Evolutionary conservation across 2,797 vertebrate species (phyloP).

Genomic region (Chromis chromis): DNA sequence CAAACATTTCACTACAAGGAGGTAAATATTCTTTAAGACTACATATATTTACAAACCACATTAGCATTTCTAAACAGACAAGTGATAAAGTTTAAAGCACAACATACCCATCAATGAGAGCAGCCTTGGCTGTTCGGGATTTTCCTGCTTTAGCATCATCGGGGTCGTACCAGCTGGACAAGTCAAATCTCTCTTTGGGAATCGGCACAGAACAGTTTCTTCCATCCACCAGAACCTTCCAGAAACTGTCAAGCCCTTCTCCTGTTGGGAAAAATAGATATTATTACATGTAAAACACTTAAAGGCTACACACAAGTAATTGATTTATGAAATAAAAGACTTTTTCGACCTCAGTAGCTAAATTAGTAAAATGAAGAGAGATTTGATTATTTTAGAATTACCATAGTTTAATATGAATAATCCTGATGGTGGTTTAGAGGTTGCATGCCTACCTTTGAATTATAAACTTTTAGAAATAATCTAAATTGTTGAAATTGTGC

Average conservation of each 20-base stretch:
- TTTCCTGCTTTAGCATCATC: constrained; percentile 86
- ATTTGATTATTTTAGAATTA: background rate
- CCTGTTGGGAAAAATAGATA: constrained; percentile 55
- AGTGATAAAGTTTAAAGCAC: background rate
- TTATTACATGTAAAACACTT: background rate
- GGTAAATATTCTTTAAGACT: too few relatives aligned
- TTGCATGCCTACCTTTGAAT: background rate
- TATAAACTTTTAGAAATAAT: background rate
- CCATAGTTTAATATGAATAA: background rate
- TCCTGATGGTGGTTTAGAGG: background rate
- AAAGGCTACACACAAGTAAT: background rate
- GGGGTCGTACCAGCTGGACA: constrained; percentile 83
- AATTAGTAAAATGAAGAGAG: background rate
- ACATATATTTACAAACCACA: too few relatives aligned
- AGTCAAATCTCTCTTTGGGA: constrained; percentile 85
- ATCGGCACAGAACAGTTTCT: constrained; percentile 86
- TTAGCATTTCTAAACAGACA: background rate
- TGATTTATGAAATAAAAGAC: background rate
- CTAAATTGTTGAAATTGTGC: background rate
- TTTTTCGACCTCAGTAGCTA: background rate
- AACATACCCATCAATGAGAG: constrained; percentile 85
- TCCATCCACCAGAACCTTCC: constrained; percentile 85
- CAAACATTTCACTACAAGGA: too few relatives aligned
- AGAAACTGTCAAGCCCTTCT: constrained; percentile 83
- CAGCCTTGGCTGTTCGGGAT: constrained; percentile 81